A percentile compares a stretch with the other conserved stretches of the same genome.
Evolutionary conservation across 1,140 invertebrate genomes (phyloP).

Genomic region (Diuraphis noxia): DNA sequence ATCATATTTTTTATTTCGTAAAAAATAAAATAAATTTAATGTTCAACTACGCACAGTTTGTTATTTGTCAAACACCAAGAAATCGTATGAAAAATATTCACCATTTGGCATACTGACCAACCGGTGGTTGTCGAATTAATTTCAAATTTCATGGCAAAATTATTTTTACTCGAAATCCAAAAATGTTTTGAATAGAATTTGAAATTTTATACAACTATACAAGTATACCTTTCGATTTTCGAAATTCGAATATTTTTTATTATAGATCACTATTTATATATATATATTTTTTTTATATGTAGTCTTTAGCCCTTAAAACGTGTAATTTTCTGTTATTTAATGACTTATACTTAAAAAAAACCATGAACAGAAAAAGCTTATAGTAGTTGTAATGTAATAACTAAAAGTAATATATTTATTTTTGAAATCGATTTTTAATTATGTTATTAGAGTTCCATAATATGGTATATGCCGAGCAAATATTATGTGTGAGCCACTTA

Average conservation of each 20-base stretch:
- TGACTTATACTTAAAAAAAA: neutral
- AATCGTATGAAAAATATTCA: neutral
- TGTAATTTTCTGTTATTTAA: neutral
- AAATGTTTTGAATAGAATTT: too few species aligned
- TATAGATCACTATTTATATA: neutral
- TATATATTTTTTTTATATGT: neutral
- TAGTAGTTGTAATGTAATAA: neutral
- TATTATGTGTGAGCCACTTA: neutral
- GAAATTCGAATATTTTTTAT: neutral
- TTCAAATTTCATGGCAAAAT: neutral
- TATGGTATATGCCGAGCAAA: neutral
- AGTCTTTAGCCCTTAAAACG: neutral
- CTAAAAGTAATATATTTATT: neutral
- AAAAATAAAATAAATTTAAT: neutral
- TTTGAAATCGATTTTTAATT: neutral
- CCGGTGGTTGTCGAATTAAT: neutral
- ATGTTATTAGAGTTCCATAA: too few species aligned
- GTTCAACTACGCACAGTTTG: neutral
- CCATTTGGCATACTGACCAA: neutral
- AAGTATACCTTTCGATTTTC: too few species aligned
- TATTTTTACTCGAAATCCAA: too few species aligned
- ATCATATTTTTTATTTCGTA: neutral
- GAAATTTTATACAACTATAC: too few species aligned
- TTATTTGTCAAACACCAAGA: too few species aligned
- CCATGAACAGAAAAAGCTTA: neutral